Evolutionary conservation across 2,888 invertebrate genomes (phyloP).

Genomic region (Podabrus alpinus): DNA sequence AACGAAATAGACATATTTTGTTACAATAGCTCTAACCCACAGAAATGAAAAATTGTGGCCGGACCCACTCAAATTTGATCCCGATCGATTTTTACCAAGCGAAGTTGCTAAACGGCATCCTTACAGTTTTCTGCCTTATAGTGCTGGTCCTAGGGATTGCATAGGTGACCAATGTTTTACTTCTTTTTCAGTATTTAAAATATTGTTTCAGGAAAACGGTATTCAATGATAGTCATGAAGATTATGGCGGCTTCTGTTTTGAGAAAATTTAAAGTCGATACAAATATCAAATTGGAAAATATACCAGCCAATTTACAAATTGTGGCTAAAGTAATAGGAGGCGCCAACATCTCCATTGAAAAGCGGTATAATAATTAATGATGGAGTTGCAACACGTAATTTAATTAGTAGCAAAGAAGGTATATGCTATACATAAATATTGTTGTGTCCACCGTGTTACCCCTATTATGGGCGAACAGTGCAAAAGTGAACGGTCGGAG

Average conservation of each 20-base stretch:
- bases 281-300: constrained; percentile 38
- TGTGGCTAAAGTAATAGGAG: constrained; percentile 41
- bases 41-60: constrained; percentile 60
- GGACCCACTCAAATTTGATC: constrained; percentile 62
- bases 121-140: constrained; percentile 58
- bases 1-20: too few relatives aligned
- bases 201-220: constrained; percentile 46
- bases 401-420: too few relatives aligned
- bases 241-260: constrained; percentile 47
- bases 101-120: constrained; percentile 53
- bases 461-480: too few relatives aligned
- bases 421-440: too few relatives aligned
- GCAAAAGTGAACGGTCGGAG: too few relatives aligned
- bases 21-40: constrained; percentile 56
- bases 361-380: background rate
- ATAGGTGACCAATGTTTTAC: constrained; percentile 52
- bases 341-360: constrained; percentile 39
- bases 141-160: constrained; percentile 57
- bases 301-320: constrained; percentile 41
- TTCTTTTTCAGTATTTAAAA: too few relatives aligned
- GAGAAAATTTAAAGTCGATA: constrained; percentile 42
- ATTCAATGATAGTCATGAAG: constrained; percentile 54
- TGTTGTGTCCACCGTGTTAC: too few relatives aligned
- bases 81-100: constrained; percentile 63
- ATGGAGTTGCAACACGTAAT: too few relatives aligned